Base-by-base conservation (phyloP, 1,140 invertebrate species). In the Ips nitidus region DNA sequence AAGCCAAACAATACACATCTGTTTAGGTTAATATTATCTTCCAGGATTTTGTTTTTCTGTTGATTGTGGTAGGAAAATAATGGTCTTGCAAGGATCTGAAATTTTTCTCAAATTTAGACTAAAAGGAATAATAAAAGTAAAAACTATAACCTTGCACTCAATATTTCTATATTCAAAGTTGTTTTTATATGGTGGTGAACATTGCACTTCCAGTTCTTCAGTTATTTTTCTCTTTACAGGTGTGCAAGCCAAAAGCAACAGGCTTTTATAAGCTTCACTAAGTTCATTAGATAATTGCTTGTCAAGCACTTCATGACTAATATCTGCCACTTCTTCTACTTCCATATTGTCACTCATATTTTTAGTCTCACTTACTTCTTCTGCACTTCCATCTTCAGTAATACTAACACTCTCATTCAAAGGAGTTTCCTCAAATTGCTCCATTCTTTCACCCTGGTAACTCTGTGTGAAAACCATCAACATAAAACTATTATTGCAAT, bases 1-100 rank as follows among this genome's bases (percentile, higher is more conserved):
- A 75, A 42, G 4, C 73, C 74, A n/a, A 71, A 57, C 3, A 64
- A 43, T 3, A 75, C 65, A 60, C 75, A 75, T 52, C 73, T 41
- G 47, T 75, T 71, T 43, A 77, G 55, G 58, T 77, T 66, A 5
- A 74, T 66, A 38, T 57, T 68, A 8, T 72, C 67, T 4, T 59
- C 69, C 7, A 70, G 70, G 7, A 69, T 50, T 62, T 68, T 61
- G 57, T 8, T 53, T 6, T 38, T 53, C 56, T 3, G 8, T 6
- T 5, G 7, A 7, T 47, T 58, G 50, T 64, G 37, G 42, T 70
- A 70, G 4, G 61, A 63, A 52, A 70, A 70, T 7, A 56, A 71
- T 39, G 67, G 57, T 60, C 40, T 50, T 22, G 22, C 22, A 22
- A 22, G 22, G 22, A 22, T 22, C 53, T 37, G 8, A 56, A 56